phyloP scores from a whole-genome alignment of 2,888 invertebrate species.

The Sericinus montela region DNA sequence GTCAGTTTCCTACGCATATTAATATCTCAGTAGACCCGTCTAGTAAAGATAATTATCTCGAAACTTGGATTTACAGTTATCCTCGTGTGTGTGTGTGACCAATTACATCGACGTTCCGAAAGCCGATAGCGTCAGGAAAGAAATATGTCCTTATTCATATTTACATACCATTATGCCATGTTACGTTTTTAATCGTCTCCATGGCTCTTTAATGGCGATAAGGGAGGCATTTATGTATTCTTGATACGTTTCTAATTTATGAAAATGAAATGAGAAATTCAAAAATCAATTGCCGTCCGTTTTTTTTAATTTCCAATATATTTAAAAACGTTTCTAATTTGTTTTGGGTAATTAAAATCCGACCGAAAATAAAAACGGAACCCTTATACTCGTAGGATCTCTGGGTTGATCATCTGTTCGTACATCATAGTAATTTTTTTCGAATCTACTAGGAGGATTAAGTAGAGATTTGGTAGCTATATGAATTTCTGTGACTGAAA shows the following conservation, averaged over 20 bases:
- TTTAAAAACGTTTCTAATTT: too few relatives aligned
- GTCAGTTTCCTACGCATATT: not conserved
- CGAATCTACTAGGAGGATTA: too few relatives aligned
- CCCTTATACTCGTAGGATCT: too few relatives aligned
- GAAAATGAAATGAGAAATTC: too few relatives aligned
- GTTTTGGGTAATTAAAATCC: too few relatives aligned
- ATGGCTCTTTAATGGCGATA: conserved; percentile 20
- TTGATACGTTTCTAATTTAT: conserved; percentile 8
- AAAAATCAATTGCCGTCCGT: too few relatives aligned
- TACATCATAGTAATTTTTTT: too few relatives aligned
- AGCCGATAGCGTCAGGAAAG: conserved; percentile 6
- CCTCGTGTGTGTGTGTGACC: not conserved
- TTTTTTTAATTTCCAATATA: too few relatives aligned
- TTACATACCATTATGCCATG: conserved; percentile 9
- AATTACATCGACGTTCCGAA: conserved; percentile 4
- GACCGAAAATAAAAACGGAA: too few relatives aligned
- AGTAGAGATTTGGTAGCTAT: too few relatives aligned
- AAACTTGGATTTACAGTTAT: not conserved
- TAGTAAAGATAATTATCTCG: conserved; percentile 4
- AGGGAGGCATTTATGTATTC: conserved; percentile 23
- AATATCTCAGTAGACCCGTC: not conserved
- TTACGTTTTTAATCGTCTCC: conserved; percentile 1
- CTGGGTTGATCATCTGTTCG: too few relatives aligned
- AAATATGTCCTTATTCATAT: conserved; percentile 11
- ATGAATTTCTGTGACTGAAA: too few relatives aligned